Evolutionary conservation across 2,797 vertebrate genomes (phyloP), one percentile per base, ranked within the genome.

Genomic region (Poeciliopsis paucimaculata): DNA sequence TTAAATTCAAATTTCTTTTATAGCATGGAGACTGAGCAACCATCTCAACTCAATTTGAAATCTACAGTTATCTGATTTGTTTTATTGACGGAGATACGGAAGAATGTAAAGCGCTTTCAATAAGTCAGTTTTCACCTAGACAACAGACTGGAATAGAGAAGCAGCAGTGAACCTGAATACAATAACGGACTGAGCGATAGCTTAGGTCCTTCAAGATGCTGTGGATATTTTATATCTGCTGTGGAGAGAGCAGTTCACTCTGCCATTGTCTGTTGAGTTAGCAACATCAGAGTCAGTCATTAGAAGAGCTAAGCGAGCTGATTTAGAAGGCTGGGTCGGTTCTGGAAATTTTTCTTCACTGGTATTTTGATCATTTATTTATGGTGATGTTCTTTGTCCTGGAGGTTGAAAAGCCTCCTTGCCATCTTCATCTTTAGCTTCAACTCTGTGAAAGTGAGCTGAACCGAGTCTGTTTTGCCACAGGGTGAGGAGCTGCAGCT

Each of bases 401-500:
- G 18, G 39, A 70, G 23, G 39, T 43, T 36, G 62, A 36, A 64
- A 64, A 4, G 62, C 62, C 62, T 68, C 64, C 10, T 39, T 13
- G 66, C 4, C 66, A 43, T 70, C 36, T 34, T 34, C 31, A 70
- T 12, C 64, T 43, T n/a, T 70, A 70, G 31, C 64, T 68, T 26
- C 20, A 20, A 43, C 23, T 70, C 23, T 26, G 51, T 43, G 34
- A 13, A n/a, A 41, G 41, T 70, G 23, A 49, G 43, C 1, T 72
- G 15, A n/a, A 34, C 15, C 4, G 68, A 78, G 26, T 15, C 57
- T 11, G 9, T 10, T 41, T n/a, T 89, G 72, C 81, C 46, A 36
- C 93, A 98, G 97, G 92, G 94, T 2, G 97, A 95, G 0, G 98
- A 99, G 93, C 89, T 99, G 89, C 98, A 99, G 95, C 94, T 99